phyloP scores from a whole-genome alignment of 2,797 vertebrate genomes.

The Sylvia borin region DNA sequence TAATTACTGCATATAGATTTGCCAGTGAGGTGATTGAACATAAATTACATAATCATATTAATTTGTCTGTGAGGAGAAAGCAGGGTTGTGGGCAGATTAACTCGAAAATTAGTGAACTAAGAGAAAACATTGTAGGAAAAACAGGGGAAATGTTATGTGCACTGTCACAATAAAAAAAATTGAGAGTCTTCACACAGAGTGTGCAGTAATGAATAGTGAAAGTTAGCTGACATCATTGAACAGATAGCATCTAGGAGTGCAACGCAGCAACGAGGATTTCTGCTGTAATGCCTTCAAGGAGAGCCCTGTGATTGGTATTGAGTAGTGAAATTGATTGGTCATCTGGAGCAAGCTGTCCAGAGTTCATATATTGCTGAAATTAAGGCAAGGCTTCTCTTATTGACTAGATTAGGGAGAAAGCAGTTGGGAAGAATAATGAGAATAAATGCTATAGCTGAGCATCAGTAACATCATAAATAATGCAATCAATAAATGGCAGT shows the following conservation, averaged over 20 bases:
- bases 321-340: constrained; percentile 8
- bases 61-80: background rate
- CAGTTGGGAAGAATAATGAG: background rate
- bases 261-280: background rate
- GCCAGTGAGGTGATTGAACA: background rate
- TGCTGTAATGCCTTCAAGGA: background rate
- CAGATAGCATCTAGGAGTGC: background rate
- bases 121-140: background rate
- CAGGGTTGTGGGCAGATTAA: background rate
- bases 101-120: background rate
- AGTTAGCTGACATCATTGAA: background rate
- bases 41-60: background rate
- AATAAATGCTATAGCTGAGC: background rate
- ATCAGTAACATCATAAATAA: constrained; percentile 5
- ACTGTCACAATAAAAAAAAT: background rate
- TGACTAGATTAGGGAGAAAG: background rate
- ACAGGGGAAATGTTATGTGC: background rate
- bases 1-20: background rate
- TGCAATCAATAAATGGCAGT: background rate
- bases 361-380: constrained; percentile 13
- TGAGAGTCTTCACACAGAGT: background rate
- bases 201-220: background rate
- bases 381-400: background rate
- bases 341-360: background rate
- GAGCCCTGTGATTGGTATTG: background rate